Percentiles rank a stretch among this genome's conserved stretches.
Evolutionary conservation across 2,113 vertebrate species (phyloP).

Genomic region (Cariama cristata): DNA sequence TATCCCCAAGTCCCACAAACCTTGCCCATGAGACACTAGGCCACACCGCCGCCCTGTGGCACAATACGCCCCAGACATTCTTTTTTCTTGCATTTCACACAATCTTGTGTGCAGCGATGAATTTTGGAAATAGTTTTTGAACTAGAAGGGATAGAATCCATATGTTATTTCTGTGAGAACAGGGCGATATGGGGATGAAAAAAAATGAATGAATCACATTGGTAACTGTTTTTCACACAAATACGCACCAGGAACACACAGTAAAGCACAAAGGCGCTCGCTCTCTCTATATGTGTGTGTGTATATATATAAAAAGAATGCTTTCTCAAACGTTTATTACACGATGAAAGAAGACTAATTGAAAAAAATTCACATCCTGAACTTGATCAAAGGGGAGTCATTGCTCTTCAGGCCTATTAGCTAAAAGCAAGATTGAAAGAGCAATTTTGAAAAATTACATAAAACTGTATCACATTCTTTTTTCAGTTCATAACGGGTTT

Average conservation of each 20-base stretch:
- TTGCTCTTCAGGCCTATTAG: conserved; percentile 38
- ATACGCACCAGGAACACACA: conserved; percentile 20
- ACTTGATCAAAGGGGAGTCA: conserved; percentile 12
- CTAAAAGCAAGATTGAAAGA: conserved; percentile 56
- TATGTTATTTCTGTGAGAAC: neutral
- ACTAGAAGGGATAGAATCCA: neutral
- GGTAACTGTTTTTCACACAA: conserved; percentile 9
- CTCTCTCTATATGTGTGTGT: neutral
- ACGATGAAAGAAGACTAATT: conserved; percentile 38
- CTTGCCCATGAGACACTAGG: neutral
- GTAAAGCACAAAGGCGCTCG: conserved; percentile 40
- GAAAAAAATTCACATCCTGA: conserved; percentile 33
- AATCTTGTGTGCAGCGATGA: neutral
- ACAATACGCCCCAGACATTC: neutral
- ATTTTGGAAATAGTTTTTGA: neutral
- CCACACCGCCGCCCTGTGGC: conserved; percentile 54
- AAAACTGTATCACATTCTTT: neutral
- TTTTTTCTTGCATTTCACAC: neutral
- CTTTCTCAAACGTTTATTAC: conserved; percentile 67
- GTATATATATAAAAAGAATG: conserved; percentile 55
- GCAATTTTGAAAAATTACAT: conserved; percentile 12
- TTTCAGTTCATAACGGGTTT: neutral
- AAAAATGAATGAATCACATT: neutral
- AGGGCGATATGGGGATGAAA: neutral
- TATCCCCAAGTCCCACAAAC: neutral